A percentile compares a stretch with the other conserved stretches of the same genome.
These are phyloP conservation scores for Drosophila rellima DNA, from an alignment of 2,888 invertebrate species.

Conservation along the genomic window DNA sequence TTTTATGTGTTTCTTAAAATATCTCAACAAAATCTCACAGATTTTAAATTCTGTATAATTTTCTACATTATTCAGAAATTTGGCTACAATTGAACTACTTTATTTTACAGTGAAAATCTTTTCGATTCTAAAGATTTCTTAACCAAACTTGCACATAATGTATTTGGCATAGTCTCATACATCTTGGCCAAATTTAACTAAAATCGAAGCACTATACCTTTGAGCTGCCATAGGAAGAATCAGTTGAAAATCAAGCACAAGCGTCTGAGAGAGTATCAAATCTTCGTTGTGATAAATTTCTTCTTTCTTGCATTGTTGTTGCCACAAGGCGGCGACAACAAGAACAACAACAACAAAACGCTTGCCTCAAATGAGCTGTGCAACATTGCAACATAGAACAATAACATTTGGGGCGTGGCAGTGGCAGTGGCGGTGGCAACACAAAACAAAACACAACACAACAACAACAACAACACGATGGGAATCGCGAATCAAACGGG, in stretches of 20 bases:
- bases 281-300: not conserved
- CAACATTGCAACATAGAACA: slow-evolving; percentile 44
- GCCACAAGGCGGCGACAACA: slow-evolving; percentile 31
- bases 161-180: too few species aligned
- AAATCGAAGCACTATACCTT: too few species aligned
- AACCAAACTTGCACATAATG: too few species aligned
- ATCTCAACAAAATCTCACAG: too few species aligned
- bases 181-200: too few species aligned
- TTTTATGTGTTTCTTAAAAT: too few species aligned
- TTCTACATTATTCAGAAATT: too few species aligned
- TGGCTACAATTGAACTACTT: too few species aligned
- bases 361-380: slow-evolving; percentile 46
- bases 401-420: slow-evolving; percentile 56
- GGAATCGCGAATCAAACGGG: slow-evolving; percentile 53
- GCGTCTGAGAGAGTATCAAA: not conserved
- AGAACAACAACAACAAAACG: slow-evolving; percentile 34
- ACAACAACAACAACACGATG: slow-evolving; percentile 8
- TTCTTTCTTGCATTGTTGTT: not conserved
- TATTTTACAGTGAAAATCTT: too few species aligned
- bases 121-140: too few species aligned
- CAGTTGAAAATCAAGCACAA: not conserved
- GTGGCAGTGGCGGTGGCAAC: slow-evolving; percentile 27
- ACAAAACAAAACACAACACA: slow-evolving; percentile 1
- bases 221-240: not conserved
- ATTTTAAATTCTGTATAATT: too few species aligned